phyloP scores from a whole-genome alignment of 2,888 invertebrate genomes.

The Diplazon laetatorius region DNA sequence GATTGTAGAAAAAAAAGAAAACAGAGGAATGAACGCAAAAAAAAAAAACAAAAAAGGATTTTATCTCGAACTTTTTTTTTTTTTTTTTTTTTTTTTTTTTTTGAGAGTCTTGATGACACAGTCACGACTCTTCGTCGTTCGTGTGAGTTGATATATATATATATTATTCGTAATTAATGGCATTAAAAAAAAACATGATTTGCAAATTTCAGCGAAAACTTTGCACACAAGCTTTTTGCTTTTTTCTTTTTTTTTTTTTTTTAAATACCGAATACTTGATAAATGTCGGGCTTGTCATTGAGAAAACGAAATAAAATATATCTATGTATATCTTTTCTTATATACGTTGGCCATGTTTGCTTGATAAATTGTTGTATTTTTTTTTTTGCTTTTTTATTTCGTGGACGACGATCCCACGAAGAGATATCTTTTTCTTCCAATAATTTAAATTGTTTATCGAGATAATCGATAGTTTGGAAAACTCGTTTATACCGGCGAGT shows the following conservation, averaged over 20 bases:
- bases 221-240: constrained; percentile 28
- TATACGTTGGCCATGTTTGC: constrained; percentile 47
- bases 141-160: constrained; percentile 56
- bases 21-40: too few species aligned
- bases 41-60: too few species aligned
- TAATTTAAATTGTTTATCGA: too few species aligned
- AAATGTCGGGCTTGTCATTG: constrained; percentile 24
- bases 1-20: constrained; percentile 52
- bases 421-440: constrained; percentile 43
- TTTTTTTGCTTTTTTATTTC: too few species aligned
- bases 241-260: constrained; percentile 34
- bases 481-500: constrained; percentile 44
- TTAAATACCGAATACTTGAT: constrained; percentile 37
- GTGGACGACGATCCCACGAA: constrained; percentile 25
- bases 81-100: too few species aligned
- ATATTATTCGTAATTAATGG: constrained; percentile 62
- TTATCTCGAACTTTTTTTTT: too few species aligned
- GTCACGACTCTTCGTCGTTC: constrained; percentile 56
- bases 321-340: constrained; percentile 3
- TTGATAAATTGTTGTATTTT: constrained; percentile 39
- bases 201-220: constrained; percentile 48
- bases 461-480: constrained; percentile 37
- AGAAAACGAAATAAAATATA: constrained; percentile 30
- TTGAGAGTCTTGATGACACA: too few species aligned
- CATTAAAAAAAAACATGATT: constrained; percentile 63